Evolutionary conservation across 2,888 invertebrate genomes (phyloP).

Genomic region (Drosophila pseudotakahashii): DNA sequence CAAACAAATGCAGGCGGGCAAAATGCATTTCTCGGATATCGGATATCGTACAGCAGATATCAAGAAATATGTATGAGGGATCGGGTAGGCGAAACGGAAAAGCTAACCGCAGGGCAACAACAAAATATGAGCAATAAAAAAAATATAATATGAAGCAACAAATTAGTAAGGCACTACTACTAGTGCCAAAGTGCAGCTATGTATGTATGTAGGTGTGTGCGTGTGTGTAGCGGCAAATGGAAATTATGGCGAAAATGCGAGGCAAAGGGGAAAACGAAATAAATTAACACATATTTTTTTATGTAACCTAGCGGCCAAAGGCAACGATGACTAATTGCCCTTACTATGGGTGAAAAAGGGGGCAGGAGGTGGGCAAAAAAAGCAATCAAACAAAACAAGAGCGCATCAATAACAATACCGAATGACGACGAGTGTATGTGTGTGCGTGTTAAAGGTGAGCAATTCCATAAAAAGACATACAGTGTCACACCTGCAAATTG

Average conservation of each 20-base stretch:
- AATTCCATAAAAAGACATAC: constrained; percentile 7
- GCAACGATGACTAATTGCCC: constrained; percentile 45
- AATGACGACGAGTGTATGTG: constrained; percentile 12
- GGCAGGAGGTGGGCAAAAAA: background rate
- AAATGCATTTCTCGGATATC: constrained; percentile 28
- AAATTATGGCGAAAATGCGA: constrained; percentile 47
- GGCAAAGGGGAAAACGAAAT: constrained; percentile 57
- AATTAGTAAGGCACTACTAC: constrained; percentile 60
- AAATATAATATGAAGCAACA: constrained; percentile 47
- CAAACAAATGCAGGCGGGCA: constrained; percentile 1
- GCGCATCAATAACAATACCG: constrained; percentile 24
- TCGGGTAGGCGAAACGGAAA: constrained; percentile 7
- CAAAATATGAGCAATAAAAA: constrained; percentile 22
- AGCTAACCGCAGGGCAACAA: constrained; percentile 28
- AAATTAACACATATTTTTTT: constrained; percentile 72
- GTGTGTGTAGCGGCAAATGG: constrained; percentile 22
- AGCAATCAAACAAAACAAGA: constrained; percentile 33
- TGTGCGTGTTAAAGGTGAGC: constrained; percentile 14
- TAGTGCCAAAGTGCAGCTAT: background rate
- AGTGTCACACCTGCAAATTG: constrained; percentile 20
- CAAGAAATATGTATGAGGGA: background rate
- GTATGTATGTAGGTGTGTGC: background rate
- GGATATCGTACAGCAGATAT: constrained; percentile 18
- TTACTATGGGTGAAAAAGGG: constrained; percentile 8
- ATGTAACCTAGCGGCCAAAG: constrained; percentile 56